A percentile compares a stretch with the other conserved stretches of the same genome.
These are phyloP conservation scores for Cassiopea andromeda DNA, from an alignment of 30 jellyfish, hydroid and myxozoan genomes.

Conservation along the genomic window DNA sequence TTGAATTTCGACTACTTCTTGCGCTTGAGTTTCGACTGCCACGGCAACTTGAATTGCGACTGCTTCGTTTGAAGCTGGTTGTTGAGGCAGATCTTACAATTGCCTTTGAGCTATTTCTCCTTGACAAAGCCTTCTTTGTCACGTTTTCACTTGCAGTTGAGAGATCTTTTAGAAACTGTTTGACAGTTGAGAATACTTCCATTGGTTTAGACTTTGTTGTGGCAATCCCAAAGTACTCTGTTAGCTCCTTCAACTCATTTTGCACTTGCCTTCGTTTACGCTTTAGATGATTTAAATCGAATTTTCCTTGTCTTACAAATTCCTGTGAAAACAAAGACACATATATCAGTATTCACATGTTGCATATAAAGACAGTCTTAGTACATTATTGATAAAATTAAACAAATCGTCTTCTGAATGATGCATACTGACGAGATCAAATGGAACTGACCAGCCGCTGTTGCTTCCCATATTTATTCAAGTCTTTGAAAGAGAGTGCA, in stretches of 20 bases:
- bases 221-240: constrained; percentile 50
- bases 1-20: constrained; percentile 66
- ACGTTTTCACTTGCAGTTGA: constrained; percentile 47
- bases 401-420: too few species aligned
- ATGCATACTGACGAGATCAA: too few species aligned
- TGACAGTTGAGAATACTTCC: constrained; percentile 46
- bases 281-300: constrained; percentile 54
- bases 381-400: too few species aligned
- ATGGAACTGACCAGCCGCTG: too few species aligned
- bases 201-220: constrained; percentile 50
- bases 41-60: constrained; percentile 65
- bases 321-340: constrained; percentile 16
- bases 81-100: constrained; percentile 54
- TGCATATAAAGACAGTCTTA: too few species aligned
- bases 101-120: constrained; percentile 39
- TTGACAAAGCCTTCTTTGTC: constrained; percentile 10
- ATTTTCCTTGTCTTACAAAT: constrained; percentile 43
- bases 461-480: too few species aligned
- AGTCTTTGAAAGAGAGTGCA: too few species aligned
- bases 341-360: too few species aligned
- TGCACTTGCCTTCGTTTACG: constrained; percentile 63
- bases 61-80: constrained; percentile 60
- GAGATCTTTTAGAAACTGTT: constrained; percentile 47
- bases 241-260: constrained; percentile 32
- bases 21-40: constrained; percentile 70